Percentiles rank a stretch among this genome's conserved stretches.
Evolutionary conservation across 2,113 vertebrate species (phyloP).

Genomic region (Pedionomus torquatus): DNA sequence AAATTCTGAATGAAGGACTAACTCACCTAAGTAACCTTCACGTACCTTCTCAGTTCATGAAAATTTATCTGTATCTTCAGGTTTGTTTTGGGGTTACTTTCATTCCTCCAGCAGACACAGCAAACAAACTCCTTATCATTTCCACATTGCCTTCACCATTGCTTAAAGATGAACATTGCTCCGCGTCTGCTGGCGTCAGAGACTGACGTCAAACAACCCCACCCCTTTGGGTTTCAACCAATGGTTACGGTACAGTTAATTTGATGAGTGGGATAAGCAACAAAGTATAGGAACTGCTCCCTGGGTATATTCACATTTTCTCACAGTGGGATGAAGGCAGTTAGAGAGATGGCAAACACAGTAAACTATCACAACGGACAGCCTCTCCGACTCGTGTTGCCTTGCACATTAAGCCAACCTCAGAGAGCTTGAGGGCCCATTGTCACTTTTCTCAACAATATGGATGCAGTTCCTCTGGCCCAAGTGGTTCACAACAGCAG

Average conservation of each 20-base stretch:
- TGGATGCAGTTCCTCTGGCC: neutral
- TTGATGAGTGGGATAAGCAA: neutral
- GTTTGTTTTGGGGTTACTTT: neutral
- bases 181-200: neutral
- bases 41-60: neutral
- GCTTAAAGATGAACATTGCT: neutral
- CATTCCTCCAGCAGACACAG: neutral
- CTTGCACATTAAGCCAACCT: neutral
- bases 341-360: neutral
- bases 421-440: neutral
- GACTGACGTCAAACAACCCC: neutral
- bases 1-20: neutral
- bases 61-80: neutral
- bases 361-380: neutral
- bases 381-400: fast-evolving
- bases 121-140: neutral
- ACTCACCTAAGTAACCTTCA: neutral
- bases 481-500: neutral
- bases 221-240: neutral
- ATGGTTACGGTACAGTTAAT: too few relatives aligned
- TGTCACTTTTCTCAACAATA: neutral
- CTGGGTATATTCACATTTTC: neutral
- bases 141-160: neutral
- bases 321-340: neutral
- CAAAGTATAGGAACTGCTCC: neutral